phyloP scores from a whole-genome alignment of 2,797 vertebrate genomes.

The Chaetophractus vellerosus region DNA sequence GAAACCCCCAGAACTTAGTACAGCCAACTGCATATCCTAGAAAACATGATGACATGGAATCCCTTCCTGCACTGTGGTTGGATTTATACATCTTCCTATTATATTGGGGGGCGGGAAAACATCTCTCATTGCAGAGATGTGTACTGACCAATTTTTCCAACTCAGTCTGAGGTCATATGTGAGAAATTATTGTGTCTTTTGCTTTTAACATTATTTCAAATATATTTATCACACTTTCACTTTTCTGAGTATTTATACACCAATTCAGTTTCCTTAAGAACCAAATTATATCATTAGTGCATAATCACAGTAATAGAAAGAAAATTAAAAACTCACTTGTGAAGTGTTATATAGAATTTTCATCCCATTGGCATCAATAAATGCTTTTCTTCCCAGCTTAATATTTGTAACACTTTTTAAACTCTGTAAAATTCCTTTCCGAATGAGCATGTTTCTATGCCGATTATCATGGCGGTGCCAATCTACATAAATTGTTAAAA shows the following conservation, averaged over 20 bases:
- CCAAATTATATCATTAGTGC: neutral
- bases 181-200: constrained; percentile 42
- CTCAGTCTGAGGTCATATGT: neutral
- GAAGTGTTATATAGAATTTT: constrained; percentile 97
- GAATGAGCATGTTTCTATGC: constrained; percentile 96
- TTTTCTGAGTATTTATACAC: constrained; percentile 24
- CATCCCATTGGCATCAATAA: constrained; percentile 97
- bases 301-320: neutral
- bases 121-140: neutral
- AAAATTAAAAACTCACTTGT: constrained; percentile 91
- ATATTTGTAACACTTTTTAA: constrained; percentile 97
- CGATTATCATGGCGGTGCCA: constrained; percentile 98
- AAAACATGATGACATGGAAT: neutral
- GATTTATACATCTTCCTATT: neutral
- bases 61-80: neutral
- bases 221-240: neutral
- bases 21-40: neutral
- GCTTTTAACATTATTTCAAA: constrained; percentile 11
- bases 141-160: neutral
- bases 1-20: neutral
- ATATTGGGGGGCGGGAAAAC: neutral
- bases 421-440: constrained; percentile 97
- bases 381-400: constrained; percentile 97
- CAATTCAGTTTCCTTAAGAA: constrained; percentile 58
- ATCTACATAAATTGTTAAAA: constrained; percentile 96